Conservation (phyloP, 2,113 vertebrate genomes). For the Seriola dumerili region DNA sequence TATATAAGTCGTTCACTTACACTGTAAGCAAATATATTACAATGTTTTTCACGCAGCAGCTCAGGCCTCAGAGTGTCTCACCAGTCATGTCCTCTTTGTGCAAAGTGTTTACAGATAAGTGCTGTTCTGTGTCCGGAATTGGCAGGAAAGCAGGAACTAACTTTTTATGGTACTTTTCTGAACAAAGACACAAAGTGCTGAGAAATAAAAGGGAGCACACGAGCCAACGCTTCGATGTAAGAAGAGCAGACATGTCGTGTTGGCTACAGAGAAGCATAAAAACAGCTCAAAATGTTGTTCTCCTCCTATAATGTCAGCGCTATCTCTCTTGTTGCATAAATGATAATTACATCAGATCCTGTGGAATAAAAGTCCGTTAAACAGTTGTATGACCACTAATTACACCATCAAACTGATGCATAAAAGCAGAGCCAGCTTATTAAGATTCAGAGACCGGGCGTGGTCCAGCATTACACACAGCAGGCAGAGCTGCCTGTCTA, state of each 20-base stretch:
- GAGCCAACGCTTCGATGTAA: not conserved
- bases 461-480: not conserved
- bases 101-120: slow-evolving; percentile 59
- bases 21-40: not conserved
- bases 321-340: slow-evolving; percentile 11
- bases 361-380: slow-evolving; percentile 29
- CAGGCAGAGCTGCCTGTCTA: slow-evolving; percentile 33
- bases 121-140: slow-evolving; percentile 41
- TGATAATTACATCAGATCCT: slow-evolving; percentile 38
- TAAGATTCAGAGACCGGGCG: not conserved
- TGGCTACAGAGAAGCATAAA: not conserved
- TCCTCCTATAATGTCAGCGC: not conserved
- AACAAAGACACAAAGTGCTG: slow-evolving; percentile 42
- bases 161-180: slow-evolving; percentile 37
- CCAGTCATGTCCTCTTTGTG: slow-evolving; percentile 38
- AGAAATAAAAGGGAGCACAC: slow-evolving; percentile 1
- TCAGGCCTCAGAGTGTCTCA: slow-evolving; percentile 4
- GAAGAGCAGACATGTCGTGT: not conserved
- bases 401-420: slow-evolving; percentile 43
- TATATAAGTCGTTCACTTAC: too few species aligned
- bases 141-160: slow-evolving; percentile 55
- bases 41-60: not conserved
- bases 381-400: slow-evolving; percentile 11
- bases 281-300: not conserved
- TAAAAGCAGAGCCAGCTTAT: not conserved